Base-by-base conservation (phyloP, 1,140 invertebrate species). In the Cotesia chilonis region DNA sequence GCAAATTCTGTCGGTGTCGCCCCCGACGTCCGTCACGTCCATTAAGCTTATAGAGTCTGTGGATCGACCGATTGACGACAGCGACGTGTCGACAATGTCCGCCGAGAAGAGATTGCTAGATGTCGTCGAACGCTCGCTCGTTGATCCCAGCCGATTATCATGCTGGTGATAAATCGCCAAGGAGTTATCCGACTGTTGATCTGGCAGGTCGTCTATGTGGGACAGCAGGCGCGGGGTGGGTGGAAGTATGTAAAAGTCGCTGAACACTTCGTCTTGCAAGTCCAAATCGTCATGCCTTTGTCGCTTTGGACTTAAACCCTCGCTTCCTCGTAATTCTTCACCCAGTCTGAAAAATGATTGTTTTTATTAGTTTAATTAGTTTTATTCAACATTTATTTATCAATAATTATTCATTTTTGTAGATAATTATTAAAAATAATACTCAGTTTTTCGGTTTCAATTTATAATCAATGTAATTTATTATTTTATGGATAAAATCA, bases 191-290 rank as follows among this genome's bases (percentile, higher is more conserved):
- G 85, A 81, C 36, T 85, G 80, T 20, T 81, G 75, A 4, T 83
- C 80, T 5, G 82, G 81, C 4, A 85, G 83, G 70, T 88, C 87
- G 78, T 92, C 91, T 47, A 92, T 91, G 57, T 90, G 89, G 4
- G 92, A 91, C 59, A 93, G 84, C 73, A 92, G 85, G 60, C 91
- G 86, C 9, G 92, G 91, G 0, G 91, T 92, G 0, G 90, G 90
- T 57, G 92, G 91, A 5, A 86, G 68, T 82, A 92, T 91, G 80
- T 92, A 93, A 75, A 92, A 92, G 74, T 93, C 91, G 37, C 90
- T 91, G 78, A 84, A 85, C 0, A 85, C 81, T 36, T 85, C 80
- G 51, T 84, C 85, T 60, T 82, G 83, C 17, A 85, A 75, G 64
- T 85, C 83, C 4, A 84, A 76, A 67, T 87, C 80, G 70, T 87